phyloP scores from a whole-genome alignment of 2,797 vertebrate genomes.

The Cossypha heuglini region DNA sequence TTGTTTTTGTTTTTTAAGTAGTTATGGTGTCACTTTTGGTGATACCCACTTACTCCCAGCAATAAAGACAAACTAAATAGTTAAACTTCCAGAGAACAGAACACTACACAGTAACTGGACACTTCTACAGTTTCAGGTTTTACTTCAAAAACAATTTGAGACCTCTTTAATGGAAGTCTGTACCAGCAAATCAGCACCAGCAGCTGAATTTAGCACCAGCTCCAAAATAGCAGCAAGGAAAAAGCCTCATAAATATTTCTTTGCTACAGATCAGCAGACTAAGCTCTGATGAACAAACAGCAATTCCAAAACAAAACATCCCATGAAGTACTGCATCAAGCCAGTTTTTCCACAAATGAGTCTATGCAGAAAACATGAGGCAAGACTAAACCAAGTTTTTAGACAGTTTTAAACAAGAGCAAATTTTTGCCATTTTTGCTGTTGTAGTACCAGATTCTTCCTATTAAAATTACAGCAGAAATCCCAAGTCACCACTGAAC shows the following conservation, averaged over 20 bases:
- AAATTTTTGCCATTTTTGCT: neutral
- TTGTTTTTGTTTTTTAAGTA: neutral
- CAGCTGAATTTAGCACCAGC: neutral
- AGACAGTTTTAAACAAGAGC: neutral
- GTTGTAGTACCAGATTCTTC: neutral
- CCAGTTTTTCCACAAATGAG: neutral
- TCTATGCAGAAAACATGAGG: neutral
- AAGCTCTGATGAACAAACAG: neutral
- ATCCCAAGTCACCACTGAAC: neutral
- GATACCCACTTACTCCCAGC: neutral
- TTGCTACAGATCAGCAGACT: conserved; percentile 5
- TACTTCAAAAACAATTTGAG: neutral
- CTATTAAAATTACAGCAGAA: neutral
- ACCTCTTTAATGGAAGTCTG: neutral
- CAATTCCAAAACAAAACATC: neutral
- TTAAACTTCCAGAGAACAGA: neutral
- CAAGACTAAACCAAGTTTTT: neutral
- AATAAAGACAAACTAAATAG: neutral
- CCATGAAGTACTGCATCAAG: neutral
- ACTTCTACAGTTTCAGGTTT: neutral
- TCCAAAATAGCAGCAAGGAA: conserved; percentile 19
- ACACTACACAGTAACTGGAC: neutral
- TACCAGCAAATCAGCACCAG: neutral
- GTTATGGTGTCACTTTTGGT: neutral
- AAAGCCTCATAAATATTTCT: conserved; percentile 24